Evolutionary conservation across 2,113 vertebrate genomes (phyloP).

Genomic region (Hemiscyllium ocellatum): DNA sequence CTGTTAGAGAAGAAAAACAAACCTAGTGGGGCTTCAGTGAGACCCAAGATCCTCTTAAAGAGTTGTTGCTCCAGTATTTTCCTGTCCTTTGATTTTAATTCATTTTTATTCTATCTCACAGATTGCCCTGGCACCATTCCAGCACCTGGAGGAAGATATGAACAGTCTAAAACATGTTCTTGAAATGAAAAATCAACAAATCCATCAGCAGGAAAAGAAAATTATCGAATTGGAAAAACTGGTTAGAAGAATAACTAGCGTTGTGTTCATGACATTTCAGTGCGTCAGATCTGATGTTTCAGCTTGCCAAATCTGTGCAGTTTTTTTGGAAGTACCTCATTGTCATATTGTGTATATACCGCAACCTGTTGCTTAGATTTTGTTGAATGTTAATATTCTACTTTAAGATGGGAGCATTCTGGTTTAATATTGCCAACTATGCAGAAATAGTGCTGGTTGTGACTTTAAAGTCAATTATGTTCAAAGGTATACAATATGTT

Average conservation of each 20-base stretch:
- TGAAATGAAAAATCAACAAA: constrained; percentile 95
- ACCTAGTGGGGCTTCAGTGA: too few relatives aligned
- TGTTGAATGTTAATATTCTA: background rate
- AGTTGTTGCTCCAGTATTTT: background rate
- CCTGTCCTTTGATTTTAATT: too few relatives aligned
- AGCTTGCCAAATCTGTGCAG: background rate
- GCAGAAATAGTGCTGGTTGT: background rate
- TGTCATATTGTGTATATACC: background rate
- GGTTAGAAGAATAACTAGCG: constrained; percentile 54
- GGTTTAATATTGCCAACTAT: background rate
- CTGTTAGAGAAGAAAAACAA: too few relatives aligned
- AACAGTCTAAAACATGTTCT: constrained; percentile 87
- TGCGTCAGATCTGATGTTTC: background rate
- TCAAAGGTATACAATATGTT: background rate
- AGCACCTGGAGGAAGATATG: constrained; percentile 89
- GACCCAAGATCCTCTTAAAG: background rate
- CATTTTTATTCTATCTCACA: constrained; percentile 46
- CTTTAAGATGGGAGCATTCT: background rate
- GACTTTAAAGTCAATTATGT: background rate
- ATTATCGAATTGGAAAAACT: constrained; percentile 91
- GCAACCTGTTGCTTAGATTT: background rate
- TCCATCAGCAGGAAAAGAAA: constrained; percentile 87
- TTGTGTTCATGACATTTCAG: background rate
- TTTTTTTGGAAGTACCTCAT: background rate
- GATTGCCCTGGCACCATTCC: constrained; percentile 82